Base-by-base conservation (phyloP, 37 sponge, comb jelly and placozoan species). In the Chondrilla cf. caribensis region DNA sequence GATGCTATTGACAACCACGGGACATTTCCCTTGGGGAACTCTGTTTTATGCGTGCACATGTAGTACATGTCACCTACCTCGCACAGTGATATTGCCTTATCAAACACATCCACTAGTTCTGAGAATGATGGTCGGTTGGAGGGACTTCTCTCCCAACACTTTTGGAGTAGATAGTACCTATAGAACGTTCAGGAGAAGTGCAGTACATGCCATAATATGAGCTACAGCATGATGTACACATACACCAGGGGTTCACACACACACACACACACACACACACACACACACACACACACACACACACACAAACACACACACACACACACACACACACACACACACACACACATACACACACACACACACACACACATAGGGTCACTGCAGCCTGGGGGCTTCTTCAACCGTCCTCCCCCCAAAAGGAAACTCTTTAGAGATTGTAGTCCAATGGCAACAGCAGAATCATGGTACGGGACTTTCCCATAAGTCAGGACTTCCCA, bases 401-500 rank as follows among this genome's bases (percentile, higher is more conserved):
- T 22, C 21, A 91, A 82, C 38, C 91, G 60, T 18, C 81, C 33
- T 39, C 91, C 91, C 9, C 31, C 18, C 60, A 70, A 58, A 17
- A 91, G 36, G 44, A 84, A 82, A 18, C 36, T 17, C 7, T 64
- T 33, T 19, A 91, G 82, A 25, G 77, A 44, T n/a, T 87, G 77
- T 31, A 72, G 68, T 80, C 77, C 67, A 37, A 26, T 82, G 33
- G 88, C 88, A 14, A 81, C 64, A 0, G 55, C 58, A 8, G 36
- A 22, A 21, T 26, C 41, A 32, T 80, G 77, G 58, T 84, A 90
- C 3, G 87, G 91, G 19, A 83, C 24, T 81, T 75, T 28, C 51
- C 91, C 91, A 64, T 90, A 90, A 3, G 84, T 81, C 66, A 85
- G 73, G 0, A 90, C 83, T 47, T 90, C 91, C 91, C 91, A 90